Evolutionary conservation across 2,113 vertebrate genomes (phyloP), one percentile per base, ranked within the genome.

Genomic region (Galeopterus variegatus): DNA sequence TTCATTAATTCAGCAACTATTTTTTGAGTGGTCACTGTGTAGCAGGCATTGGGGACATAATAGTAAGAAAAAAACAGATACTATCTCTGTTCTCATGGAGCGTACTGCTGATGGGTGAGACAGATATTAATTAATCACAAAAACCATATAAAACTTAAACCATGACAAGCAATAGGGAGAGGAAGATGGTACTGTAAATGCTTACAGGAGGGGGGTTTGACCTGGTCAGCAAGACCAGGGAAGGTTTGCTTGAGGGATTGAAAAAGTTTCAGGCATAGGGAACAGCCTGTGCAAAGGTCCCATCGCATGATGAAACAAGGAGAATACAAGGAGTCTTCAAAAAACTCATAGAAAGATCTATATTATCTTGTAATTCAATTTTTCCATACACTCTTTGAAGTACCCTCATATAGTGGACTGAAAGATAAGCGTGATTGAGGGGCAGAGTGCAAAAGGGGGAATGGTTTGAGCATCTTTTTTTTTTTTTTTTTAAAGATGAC

Each of bases 1-100:
- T 45, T 87, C 45, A 82, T 90, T 91, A 72, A 92, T 58, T 79
- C 36, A 50, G 60, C 41, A 96, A 85, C 62, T 79, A 62, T 28
- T 82, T 73, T 88, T 18, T 82, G 33, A 80, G 41, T 65, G 28
- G 67, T 50, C 41, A 87, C 10, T n/a, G 52, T 48, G 48, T 56
- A 28, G 85, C 28, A 65, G 31, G 76, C 36, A 70, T 1, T 75
- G 52, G 33, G 19, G 31, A 88, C 28, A 96, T 8, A 88, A 75
- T 2, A 52, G 7, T 69, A 52, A 67, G 76, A 60, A 91, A 90
- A 96, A 93, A 65, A 19, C 41, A 84, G 45, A 86, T 15, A 75
- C 8, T 45, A 54, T 31, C 5, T 88, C 65, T 88, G 54, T 26
- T 91, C 3, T 94, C 36, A 62, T 28, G 54, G 45, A 84, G 65